Conservation (phyloP, 2,888 invertebrate genomes). For the Blastobasis lacticolella region DNA sequence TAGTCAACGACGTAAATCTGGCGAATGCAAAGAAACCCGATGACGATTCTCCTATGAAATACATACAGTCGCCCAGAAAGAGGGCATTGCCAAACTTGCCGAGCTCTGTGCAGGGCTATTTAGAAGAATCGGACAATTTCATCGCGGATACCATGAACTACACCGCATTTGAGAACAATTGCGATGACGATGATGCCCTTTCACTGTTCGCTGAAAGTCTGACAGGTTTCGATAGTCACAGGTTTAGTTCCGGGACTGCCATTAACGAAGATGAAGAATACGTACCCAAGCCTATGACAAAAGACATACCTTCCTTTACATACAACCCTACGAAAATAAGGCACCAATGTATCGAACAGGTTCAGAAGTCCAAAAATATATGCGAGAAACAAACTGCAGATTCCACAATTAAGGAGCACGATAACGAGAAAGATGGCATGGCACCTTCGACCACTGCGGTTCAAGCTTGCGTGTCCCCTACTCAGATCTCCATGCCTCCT, state of each 20-base stretch:
- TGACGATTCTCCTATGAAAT: too few species aligned
- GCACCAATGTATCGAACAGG: not conserved
- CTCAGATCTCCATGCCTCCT: not conserved
- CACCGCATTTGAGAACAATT: slow-evolving; percentile 15
- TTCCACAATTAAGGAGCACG: slow-evolving; percentile 36
- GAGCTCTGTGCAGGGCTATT: too few species aligned
- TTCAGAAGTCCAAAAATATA: slow-evolving; percentile 10
- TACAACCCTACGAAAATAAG: slow-evolving; percentile 37
- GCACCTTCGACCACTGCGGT: too few species aligned
- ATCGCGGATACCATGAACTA: slow-evolving; percentile 9
- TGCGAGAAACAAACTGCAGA: slow-evolving; percentile 51
- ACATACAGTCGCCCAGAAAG: too few species aligned
- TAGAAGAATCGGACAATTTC: not conserved
- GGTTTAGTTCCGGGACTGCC: slow-evolving; percentile 15
- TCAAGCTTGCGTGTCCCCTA: too few species aligned
- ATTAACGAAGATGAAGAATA: slow-evolving; percentile 30
- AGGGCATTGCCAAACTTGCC: too few species aligned
- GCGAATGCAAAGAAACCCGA: not conserved
- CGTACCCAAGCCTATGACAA: slow-evolving; percentile 27
- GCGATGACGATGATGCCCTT: slow-evolving; percentile 51
- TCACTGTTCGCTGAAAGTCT: slow-evolving; percentile 59
- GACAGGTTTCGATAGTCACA: slow-evolving; percentile 42
- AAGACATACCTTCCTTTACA: slow-evolving; percentile 12
- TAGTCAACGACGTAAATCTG: not conserved
- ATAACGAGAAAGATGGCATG: not conserved